Percentiles rank a stretch among this genome's conserved stretches.
phyloP scores from a whole-genome alignment of 2,113 vertebrate genomes.

The Amblyornis subalaris region DNA sequence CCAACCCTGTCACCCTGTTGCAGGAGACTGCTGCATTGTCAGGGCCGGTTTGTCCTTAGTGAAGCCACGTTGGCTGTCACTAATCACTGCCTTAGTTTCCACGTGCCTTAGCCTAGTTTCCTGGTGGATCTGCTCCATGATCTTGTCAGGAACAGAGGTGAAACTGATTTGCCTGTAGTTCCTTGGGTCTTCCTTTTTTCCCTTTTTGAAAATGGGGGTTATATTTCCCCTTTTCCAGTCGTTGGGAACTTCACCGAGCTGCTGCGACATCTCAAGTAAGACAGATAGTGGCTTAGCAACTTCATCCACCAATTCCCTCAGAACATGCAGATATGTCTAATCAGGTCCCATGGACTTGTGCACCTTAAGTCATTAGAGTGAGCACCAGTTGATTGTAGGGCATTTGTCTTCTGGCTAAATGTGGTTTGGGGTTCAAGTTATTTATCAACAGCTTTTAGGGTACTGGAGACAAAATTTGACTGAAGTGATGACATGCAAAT shows the following conservation, averaged over 20 bases:
- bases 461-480: not conserved
- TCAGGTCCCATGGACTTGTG: not conserved
- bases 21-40: not conserved
- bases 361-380: not conserved
- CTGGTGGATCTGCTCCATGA: not conserved
- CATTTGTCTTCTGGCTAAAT: not conserved
- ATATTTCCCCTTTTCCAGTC: not conserved
- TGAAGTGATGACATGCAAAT: not conserved
- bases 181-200: not conserved
- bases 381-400: not conserved
- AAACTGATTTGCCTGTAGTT: not conserved
- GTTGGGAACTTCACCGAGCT: not conserved
- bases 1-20: not conserved
- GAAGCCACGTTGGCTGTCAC: not conserved
- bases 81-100: not conserved
- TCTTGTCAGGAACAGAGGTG: not conserved
- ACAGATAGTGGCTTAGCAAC: not conserved
- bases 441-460: not conserved
- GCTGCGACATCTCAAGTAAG: not conserved
- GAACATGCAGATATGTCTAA: not conserved
- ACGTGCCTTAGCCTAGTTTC: not conserved
- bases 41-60: not conserved
- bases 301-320: not conserved
- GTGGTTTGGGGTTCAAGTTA: not conserved
- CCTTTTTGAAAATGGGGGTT: not conserved